These are phyloP conservation scores for Cygnus atratus DNA, from an alignment of 2,113 vertebrate species.

Conservation along the genomic window DNA sequence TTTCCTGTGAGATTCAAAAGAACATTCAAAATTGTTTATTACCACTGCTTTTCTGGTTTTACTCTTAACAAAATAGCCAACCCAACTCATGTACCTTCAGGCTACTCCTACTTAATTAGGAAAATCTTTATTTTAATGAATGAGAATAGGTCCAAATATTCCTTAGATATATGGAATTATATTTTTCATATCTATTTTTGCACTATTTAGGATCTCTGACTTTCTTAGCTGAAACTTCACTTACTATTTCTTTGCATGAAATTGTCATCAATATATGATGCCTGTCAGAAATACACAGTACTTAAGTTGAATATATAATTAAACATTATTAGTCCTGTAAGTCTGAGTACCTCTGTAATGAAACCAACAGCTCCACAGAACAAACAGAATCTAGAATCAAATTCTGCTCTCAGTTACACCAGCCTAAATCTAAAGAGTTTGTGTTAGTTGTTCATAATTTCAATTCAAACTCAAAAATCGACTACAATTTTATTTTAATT, in stretches of 20 bases:
- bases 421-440: background rate
- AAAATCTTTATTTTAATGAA: background rate
- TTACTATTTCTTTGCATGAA: background rate
- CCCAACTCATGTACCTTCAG: background rate
- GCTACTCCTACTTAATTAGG: background rate
- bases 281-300: background rate
- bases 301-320: background rate
- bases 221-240: background rate
- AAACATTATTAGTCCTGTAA: background rate
- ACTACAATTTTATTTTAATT: background rate
- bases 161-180: background rate
- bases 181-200: slow-evolving; percentile 11
- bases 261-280: background rate
- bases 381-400: background rate
- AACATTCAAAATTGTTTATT: background rate
- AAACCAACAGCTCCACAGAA: background rate
- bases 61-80: background rate
- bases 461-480: background rate
- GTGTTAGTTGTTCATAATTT: background rate
- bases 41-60: background rate
- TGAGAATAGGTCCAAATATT: background rate
- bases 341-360: background rate
- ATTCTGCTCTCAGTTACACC: background rate
- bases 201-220: background rate
- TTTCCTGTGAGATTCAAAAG: background rate